phyloP scores from a whole-genome alignment of 2,797 vertebrate species.

The Galago senegalensis region DNA sequence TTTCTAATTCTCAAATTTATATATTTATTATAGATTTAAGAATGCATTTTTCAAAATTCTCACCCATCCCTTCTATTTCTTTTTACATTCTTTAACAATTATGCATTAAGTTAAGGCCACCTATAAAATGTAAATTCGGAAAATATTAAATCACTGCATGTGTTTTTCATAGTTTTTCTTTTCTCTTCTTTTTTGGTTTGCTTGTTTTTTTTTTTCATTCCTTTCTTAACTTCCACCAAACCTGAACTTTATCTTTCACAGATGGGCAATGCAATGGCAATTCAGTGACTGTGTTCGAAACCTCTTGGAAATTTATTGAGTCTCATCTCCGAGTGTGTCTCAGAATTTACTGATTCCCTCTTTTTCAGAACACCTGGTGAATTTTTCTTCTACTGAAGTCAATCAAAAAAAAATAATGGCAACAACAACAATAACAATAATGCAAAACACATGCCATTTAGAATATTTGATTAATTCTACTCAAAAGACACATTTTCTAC shows the following conservation, averaged over 20 bases:
- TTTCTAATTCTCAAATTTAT: slow-evolving; percentile 14
- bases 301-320: not conserved
- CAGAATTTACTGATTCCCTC: not conserved
- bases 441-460: not conserved
- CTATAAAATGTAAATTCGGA: not conserved
- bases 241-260: not conserved
- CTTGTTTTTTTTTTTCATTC: not conserved
- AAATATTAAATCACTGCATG: not conserved
- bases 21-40: not conserved
- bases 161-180: not conserved
- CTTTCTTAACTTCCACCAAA: not conserved
- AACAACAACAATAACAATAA: not conserved
- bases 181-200: not conserved
- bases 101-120: not conserved
- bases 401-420: not conserved
- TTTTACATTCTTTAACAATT: not conserved
- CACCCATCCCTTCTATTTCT: not conserved
- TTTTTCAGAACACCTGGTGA: not conserved
- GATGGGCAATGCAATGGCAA: not conserved
- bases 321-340: not conserved
- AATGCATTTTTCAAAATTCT: not conserved
- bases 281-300: not conserved
- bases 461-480: not conserved
- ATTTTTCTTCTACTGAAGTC: not conserved
- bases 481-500: not conserved